phyloP scores from a whole-genome alignment of 1,140 invertebrate species.

The Trachelipus rathkii region DNA sequence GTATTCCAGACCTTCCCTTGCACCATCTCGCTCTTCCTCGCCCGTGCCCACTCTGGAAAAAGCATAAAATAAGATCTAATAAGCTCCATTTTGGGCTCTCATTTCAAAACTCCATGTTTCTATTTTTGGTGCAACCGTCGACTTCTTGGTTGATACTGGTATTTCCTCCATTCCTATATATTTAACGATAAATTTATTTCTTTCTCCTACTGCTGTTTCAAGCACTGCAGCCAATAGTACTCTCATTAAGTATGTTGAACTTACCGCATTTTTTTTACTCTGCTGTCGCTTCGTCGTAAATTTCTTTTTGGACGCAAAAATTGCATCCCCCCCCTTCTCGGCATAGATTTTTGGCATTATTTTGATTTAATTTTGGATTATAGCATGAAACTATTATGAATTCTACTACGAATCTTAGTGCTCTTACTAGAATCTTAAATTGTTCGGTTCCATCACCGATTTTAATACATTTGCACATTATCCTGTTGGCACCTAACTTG shows the following conservation, averaged over 20 bases:
- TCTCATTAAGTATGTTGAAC: background rate
- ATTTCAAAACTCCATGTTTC: background rate
- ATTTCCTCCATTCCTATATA: background rate
- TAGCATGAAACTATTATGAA: too few relatives aligned
- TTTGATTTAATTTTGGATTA: too few relatives aligned
- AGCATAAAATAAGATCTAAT: background rate
- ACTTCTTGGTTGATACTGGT: constrained; percentile 2
- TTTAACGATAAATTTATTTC: background rate
- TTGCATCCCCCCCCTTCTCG: too few relatives aligned
- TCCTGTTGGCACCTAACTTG: too few relatives aligned
- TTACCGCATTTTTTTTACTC: too few relatives aligned
- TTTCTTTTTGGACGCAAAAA: too few relatives aligned
- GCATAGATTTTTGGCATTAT: too few relatives aligned
- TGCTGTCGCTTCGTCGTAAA: too few relatives aligned
- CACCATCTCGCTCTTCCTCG: background rate
- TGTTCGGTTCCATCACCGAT: too few relatives aligned
- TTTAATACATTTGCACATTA: too few relatives aligned
- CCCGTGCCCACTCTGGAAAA: background rate
- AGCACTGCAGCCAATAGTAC: background rate
- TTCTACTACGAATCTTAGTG: too few relatives aligned
- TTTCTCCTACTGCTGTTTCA: constrained; percentile 1
- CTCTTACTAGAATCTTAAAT: too few relatives aligned
- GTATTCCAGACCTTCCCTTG: background rate
- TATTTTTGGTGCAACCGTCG: background rate
- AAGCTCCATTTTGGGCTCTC: background rate